Evolutionary conservation across 2,888 invertebrate species (phyloP), one percentile per base, ranked within the genome.

Genomic region (Acanthoscelides obtectus): DNA sequence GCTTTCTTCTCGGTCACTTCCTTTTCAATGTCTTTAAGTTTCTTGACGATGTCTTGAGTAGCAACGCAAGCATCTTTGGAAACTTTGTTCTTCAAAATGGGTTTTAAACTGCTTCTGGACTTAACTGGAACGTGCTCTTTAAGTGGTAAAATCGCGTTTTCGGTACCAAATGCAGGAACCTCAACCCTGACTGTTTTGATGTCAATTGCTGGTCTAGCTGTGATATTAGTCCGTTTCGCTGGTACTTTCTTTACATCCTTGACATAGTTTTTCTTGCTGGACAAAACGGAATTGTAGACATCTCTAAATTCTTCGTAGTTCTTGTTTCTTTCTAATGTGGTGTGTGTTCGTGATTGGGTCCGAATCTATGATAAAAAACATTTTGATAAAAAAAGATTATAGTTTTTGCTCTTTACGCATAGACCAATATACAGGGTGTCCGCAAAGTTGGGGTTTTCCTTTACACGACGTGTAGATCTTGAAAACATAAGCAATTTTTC

Each of bases 121-220:
- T 66, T 66, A 6, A 20, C 20, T 22, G 20, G 22, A 17, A 12
- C 6, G 0, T 69, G 22, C 20, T 72, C 68, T n/a, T 20, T 71
- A 0, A 69, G 69, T 22, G 69, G 68, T 19, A 76, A 20, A 12
- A 76, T 74, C 0, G 76, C 76, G 21, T 71, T 45, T 70, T 77
- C 77, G 0, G 70, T 27, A 19, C 75, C 77, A 19, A 75, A n/a
- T 19, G 64, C 17, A 0, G 77, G 75, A 72, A 75, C 69, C 22
- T 77, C 75, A n/a, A 77, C 45, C 0, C 68, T 69, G 22, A 77
- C 73, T 0, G 74, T 75, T 70, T 75, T 77, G n/a, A 75, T 63
- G 19, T 71, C 70, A 8, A 66, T 72, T 8, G 20, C 22, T n/a
- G 72, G 72, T 66, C 73, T 71, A 20, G 64, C 65, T n/a, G 20